These are phyloP conservation scores for Carettochelys insculpta DNA, from an alignment of 2,113 vertebrate species.

Conservation along the genomic window DNA sequence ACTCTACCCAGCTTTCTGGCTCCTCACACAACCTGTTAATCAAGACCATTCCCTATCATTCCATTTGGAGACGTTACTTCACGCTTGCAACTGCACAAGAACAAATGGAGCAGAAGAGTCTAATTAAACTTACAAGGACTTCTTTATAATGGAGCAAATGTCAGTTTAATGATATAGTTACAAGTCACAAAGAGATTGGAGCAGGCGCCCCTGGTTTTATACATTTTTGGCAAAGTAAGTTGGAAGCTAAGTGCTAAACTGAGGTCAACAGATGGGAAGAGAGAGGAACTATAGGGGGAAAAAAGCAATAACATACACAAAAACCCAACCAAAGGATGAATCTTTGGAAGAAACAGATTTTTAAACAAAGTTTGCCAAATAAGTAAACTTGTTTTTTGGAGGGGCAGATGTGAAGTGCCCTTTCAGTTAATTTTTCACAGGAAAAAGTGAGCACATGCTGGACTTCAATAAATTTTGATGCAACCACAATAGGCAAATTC, in stretches of 20 bases:
- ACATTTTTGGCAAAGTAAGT: conserved; percentile 74
- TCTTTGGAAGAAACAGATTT: conserved; percentile 76
- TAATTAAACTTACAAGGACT: conserved; percentile 61
- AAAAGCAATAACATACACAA: conserved; percentile 22
- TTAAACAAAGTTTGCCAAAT: conserved; percentile 78
- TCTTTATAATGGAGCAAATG: conserved; percentile 68
- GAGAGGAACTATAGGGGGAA: conserved; percentile 58
- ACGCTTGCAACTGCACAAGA: neutral
- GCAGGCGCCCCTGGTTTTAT: conserved; percentile 57
- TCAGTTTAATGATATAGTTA: conserved; percentile 60
- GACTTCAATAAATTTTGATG: conserved; percentile 75
- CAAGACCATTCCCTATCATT: conserved; percentile 18
- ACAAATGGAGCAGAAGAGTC: conserved; percentile 4
- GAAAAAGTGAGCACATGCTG: conserved; percentile 74
- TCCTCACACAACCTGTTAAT: neutral
- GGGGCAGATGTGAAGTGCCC: conserved; percentile 74
- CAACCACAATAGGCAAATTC: conserved; percentile 56
- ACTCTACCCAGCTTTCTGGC: neutral
- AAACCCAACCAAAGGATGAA: conserved; percentile 55
- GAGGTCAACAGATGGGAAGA: conserved; percentile 76
- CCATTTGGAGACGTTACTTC: conserved; percentile 12
- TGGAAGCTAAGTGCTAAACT: conserved; percentile 66
- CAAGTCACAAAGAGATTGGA: conserved; percentile 58
- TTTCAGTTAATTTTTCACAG: conserved; percentile 74
- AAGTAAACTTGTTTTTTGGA: conserved; percentile 47